phyloP scores from a whole-genome alignment of 1,140 invertebrate genomes.

The Kradibia gibbosae region DNA sequence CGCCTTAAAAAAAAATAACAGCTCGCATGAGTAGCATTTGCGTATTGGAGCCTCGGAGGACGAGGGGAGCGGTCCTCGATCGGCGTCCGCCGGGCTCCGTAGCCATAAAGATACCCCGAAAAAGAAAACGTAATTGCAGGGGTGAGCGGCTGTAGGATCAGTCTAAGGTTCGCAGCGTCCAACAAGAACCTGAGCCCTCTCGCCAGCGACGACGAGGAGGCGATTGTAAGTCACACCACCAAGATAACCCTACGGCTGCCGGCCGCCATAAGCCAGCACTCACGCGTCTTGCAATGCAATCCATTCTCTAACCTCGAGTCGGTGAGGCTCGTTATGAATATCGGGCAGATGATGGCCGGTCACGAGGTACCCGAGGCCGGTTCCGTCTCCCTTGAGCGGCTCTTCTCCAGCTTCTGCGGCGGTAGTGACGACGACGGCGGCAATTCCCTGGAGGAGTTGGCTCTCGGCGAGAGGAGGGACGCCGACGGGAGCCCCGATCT shows the following conservation, averaged over 20 bases:
- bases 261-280: constrained; percentile 29
- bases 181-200: constrained; percentile 33
- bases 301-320: constrained; percentile 56
- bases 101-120: background rate
- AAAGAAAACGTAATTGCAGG: constrained; percentile 35
- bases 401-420: constrained; percentile 32
- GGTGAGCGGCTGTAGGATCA: constrained; percentile 17
- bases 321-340: constrained; percentile 53
- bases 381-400: background rate
- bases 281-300: constrained; percentile 48
- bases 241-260: constrained; percentile 60
- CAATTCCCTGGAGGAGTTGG: background rate
- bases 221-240: constrained; percentile 55
- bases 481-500: background rate
- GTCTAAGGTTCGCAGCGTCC: constrained; percentile 33
- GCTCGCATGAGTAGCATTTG: constrained; percentile 38
- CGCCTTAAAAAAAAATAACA: constrained; percentile 17
- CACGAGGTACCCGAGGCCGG: background rate
- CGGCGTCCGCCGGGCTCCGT: background rate
- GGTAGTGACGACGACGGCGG: background rate
- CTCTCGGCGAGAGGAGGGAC: background rate
- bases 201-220: background rate
- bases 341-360: constrained; percentile 28
- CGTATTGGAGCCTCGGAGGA: background rate
- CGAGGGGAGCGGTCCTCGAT: background rate